Conservation (phyloP, 2,888 invertebrate species). For the Eristalis tenax region DNA sequence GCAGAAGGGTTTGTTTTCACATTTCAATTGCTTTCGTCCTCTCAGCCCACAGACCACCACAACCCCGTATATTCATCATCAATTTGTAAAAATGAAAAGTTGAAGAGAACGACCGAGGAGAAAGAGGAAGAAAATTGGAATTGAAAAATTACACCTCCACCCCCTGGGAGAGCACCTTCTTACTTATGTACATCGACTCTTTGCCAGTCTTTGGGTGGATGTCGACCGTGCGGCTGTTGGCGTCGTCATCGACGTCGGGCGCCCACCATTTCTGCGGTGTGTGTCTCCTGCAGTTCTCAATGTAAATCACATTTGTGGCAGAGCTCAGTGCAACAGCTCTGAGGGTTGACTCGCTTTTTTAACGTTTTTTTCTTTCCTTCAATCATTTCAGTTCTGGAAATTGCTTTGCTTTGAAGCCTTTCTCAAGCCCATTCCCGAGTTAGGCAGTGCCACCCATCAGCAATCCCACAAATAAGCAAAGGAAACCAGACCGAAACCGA, state of each 20-base stretch:
- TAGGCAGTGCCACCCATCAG: background rate
- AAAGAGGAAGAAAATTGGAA: background rate
- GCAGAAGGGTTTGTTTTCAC: slow-evolving; percentile 41
- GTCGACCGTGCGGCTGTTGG: background rate
- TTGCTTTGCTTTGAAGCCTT: background rate
- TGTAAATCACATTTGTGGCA: slow-evolving; percentile 44
- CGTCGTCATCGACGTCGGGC: background rate
- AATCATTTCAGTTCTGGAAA: too few relatives aligned
- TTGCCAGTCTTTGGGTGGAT: background rate
- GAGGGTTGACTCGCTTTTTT: background rate
- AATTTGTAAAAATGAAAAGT: slow-evolving; percentile 29
- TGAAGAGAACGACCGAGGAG: background rate
- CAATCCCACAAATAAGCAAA: slow-evolving; percentile 9
- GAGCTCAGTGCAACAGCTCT: slow-evolving; percentile 22
- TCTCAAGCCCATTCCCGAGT: slow-evolving; percentile 7
- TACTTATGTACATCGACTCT: slow-evolving; percentile 56
- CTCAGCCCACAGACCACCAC: background rate
- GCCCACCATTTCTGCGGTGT: slow-evolving; percentile 24
- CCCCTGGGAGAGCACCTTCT: slow-evolving; percentile 4
- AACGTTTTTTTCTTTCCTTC: too few relatives aligned
- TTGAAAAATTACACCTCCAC: slow-evolving; percentile 3
- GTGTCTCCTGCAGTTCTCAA: slow-evolving; percentile 33
- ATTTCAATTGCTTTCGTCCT: slow-evolving; percentile 33
- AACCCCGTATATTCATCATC: slow-evolving; percentile 47
- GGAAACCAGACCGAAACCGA: background rate